Conservation (phyloP, 2,113 vertebrate genomes). For the Oncorhynchus nerka region DNA sequence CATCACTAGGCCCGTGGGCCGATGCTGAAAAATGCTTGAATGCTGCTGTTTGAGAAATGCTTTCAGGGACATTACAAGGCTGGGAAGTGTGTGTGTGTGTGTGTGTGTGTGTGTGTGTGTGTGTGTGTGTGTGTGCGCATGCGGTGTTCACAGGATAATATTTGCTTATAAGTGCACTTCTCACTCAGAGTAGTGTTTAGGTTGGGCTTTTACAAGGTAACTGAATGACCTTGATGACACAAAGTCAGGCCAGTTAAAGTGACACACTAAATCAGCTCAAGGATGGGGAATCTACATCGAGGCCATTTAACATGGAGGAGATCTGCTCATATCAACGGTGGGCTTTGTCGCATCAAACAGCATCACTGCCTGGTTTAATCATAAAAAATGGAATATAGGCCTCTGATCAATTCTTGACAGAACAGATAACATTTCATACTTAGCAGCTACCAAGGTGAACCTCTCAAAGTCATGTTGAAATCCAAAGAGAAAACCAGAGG, state of each 20-base stretch:
- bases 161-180: too few relatives aligned
- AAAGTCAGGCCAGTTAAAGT: background rate
- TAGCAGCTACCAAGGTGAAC: constrained; percentile 7
- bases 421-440: constrained; percentile 4
- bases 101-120: background rate
- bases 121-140: too few relatives aligned
- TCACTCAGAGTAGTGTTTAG: background rate
- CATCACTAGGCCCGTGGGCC: constrained; percentile 8
- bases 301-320: background rate
- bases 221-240: background rate
- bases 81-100: background rate
- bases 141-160: background rate
- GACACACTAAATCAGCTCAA: background rate
- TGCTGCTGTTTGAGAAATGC: constrained; percentile 8
- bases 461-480: constrained; percentile 8
- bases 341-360: background rate
- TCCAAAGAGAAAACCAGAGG: constrained; percentile 8
- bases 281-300: background rate
- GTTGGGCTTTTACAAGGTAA: background rate
- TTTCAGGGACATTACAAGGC: constrained; percentile 14
- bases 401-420: constrained; percentile 8
- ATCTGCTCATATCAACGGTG: background rate
- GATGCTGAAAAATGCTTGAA: background rate
- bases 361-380: background rate
- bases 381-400: background rate